phyloP scores from a whole-genome alignment of 1,140 invertebrate genomes.

The Nasonia longicornis region DNA sequence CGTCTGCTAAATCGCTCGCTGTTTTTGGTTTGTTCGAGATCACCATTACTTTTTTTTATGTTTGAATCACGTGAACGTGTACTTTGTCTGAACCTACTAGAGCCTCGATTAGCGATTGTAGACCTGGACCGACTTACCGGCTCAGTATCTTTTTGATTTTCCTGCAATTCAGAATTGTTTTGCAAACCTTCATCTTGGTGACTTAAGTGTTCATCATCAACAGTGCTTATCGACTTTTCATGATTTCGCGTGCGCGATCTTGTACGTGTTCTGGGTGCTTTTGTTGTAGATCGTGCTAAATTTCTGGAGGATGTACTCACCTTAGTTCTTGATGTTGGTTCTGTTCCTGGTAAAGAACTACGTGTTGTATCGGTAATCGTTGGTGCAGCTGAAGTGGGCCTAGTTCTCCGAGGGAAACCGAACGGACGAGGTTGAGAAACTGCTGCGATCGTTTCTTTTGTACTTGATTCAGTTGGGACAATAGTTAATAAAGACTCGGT shows the following conservation, averaged over 20 bases:
- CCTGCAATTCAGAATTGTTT: conserved; percentile 42
- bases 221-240: conserved; percentile 53
- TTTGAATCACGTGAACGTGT: conserved; percentile 34
- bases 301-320: conserved; percentile 67
- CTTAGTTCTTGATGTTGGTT: conserved; percentile 61
- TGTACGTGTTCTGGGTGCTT: conserved; percentile 51
- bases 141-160: conserved; percentile 41
- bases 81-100: conserved; percentile 56
- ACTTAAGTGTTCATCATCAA: conserved; percentile 41
- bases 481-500: conserved; percentile 34
- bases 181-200: conserved; percentile 41
- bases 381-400: conserved; percentile 56
- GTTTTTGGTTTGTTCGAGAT: conserved; percentile 22
- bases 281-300: conserved; percentile 64
- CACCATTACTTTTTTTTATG: conserved; percentile 23
- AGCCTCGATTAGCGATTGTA: conserved; percentile 54
- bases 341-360: conserved; percentile 55
- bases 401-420: conserved; percentile 66
- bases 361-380: conserved; percentile 62
- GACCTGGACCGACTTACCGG: conserved; percentile 51
- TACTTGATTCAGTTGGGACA: conserved; percentile 53
- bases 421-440: conserved; percentile 72
- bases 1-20: conserved; percentile 34
- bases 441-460: conserved; percentile 59
- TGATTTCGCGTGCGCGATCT: conserved; percentile 53